Evolutionary conservation across 2,888 invertebrate genomes (phyloP).

Genomic region (Camptogramma bilineatum): DNA sequence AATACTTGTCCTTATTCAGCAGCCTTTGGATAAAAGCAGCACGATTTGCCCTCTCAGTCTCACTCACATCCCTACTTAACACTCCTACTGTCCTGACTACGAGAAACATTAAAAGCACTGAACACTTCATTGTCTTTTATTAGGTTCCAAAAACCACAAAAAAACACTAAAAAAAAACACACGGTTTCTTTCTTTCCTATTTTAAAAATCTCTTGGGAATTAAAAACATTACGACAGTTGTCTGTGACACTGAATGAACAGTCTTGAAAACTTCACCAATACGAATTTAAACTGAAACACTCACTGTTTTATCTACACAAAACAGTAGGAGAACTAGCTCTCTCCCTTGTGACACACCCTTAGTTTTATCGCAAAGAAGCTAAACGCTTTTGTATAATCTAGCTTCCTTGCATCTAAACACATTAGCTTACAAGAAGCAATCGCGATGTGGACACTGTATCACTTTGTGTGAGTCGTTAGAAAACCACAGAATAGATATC

Average conservation of each 20-base stretch:
- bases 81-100: constrained; percentile 50
- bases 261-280: constrained; percentile 6
- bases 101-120: constrained; percentile 47
- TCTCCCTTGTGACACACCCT: constrained; percentile 29
- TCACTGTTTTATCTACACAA: not conserved
- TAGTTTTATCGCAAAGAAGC: constrained; percentile 5
- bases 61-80: constrained; percentile 63
- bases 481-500: constrained; percentile 8
- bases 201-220: not conserved
- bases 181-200: too few relatives aligned
- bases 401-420: constrained; percentile 15
- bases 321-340: constrained; percentile 26
- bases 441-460: constrained; percentile 22
- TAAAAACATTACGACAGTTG: too few relatives aligned
- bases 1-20: constrained; percentile 88
- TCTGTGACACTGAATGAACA: not conserved
- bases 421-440: constrained; percentile 21
- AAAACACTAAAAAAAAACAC: too few relatives aligned
- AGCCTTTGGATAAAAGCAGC: constrained; percentile 88
- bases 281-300: not conserved
- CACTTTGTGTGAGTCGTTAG: constrained; percentile 22
- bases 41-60: constrained; percentile 67
- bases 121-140: constrained; percentile 32
- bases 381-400: constrained; percentile 7
- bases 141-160: not conserved